Evolutionary conservation across 2,113 vertebrate species (phyloP), one percentile per base, ranked within the genome.

Genomic region (Aegypius monachus): DNA sequence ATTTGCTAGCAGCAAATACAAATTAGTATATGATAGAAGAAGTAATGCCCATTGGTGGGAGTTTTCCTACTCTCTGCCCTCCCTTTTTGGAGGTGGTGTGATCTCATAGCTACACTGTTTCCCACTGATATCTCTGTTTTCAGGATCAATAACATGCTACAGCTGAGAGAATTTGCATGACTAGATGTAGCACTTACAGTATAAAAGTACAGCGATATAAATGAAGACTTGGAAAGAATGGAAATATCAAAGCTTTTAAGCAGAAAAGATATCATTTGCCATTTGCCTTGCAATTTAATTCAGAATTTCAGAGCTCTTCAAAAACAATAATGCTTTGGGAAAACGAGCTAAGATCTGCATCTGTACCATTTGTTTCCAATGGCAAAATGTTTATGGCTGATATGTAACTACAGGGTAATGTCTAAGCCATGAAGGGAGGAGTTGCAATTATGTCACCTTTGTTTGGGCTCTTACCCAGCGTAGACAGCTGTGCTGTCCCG

Each of bases 231-330:
- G 82, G 90, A 83, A 90, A 95, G 92, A 96, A 94, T 91, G 81
- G 91, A 95, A 97, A 94, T 96, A 95, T 94, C 81, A 97, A 96
- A 94, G 95, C 95, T 97, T 96, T 97, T 96, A 97, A 88, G 95
- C 93, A 96, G 92, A 84, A 94, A 94, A 88, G 78, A 95, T 86
- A 75, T 91, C 77, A 93, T 95, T 97, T 95, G 81, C 93, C 53
- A 90, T 95, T 97, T 96, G 78, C 87, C 81, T 97, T 96, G 97
- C 97, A 97, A 97, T 97, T 97, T 97, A 97, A 97, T 97, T 97
- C 96, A 96, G 93, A 91, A 88, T 96, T 96, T 97, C 89, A 94
- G 93, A 88, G 92, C 91, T 96, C 84, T 95, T 97, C 61, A 92
- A 58, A 96, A 95, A 81, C 84, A 95, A 81, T 95, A 95, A 91